Evolutionary conservation across 2,797 vertebrate genomes (phyloP), one percentile per base, ranked within the genome.

Genomic region (Ceryle rudis): DNA sequence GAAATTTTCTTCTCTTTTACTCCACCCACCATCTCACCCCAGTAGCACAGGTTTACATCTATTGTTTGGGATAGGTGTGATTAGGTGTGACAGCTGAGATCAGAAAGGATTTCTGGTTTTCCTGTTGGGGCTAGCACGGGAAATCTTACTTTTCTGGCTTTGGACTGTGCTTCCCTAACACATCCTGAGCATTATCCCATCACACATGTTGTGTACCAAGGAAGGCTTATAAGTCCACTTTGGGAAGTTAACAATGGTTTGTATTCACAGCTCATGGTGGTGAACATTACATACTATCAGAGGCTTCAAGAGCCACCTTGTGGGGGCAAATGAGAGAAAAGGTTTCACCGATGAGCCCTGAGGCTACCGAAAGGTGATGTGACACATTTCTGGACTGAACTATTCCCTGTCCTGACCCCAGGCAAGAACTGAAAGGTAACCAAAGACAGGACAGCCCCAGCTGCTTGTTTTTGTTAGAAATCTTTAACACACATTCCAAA

Each of bases 21-120:
- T 58, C 26, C 10, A 67, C 5, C 22, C 18, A 18, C 5, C 4
- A 4, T 13, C 20, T 20, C 22, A 58, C 1, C 4, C 19, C 57
- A 18, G 19, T 10, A 64, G 47, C 44, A 77, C 16, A 39, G 37
- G 22, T 57, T 71, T 60, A 2, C 6, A 18, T 26, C 21, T 60
- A 66, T 57, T 21, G 2, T 1, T 0, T 6, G 28, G 16, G 6
- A 21, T 4, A 57, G 35, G 9, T 37, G 67, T 21, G 44, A 74
- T 9, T n/a, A n/a, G n/a, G n/a, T n/a, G n/a, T n/a, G n/a, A 26
- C 3, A 3, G 13, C 22, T 78, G 41, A 25, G 15, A 78, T n/a
- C 7, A n/a, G 6, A 47, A 85, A 71, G 21, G 11, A 73, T 44
- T 62, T 77, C 11, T 39, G 6, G 54, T 83, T 57, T 54, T 90